Percentiles rank a stretch among this genome's conserved stretches.
Conservation (phyloP, 2,797 vertebrate genomes). For the Hydrophis major region DNA sequence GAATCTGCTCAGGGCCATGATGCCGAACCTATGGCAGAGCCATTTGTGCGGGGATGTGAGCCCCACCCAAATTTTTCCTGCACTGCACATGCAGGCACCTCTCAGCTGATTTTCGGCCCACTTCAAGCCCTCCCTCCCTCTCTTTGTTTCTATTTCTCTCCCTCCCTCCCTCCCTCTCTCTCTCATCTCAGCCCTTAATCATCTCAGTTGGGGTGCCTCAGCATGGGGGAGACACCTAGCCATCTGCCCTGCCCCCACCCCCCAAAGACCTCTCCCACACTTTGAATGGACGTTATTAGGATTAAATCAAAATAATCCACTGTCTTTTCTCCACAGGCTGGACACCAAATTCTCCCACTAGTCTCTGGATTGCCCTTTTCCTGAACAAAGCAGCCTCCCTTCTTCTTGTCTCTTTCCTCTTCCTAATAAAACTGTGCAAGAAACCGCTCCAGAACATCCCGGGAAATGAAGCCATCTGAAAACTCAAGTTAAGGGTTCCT, state of each 20-base stretch:
- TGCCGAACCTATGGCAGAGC: no score
- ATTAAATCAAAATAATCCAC: neutral
- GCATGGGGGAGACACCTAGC: no score
- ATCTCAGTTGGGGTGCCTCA: no score
- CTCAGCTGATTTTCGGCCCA: no score
- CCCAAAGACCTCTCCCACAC: neutral
- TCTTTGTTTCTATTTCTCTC: no score
- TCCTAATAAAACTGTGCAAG: neutral
- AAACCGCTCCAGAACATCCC: neutral
- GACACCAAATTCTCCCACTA: neutral
- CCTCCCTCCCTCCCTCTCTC: no score
- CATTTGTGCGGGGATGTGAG: no score
- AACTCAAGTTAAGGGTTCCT: neutral
- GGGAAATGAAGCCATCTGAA: neutral
- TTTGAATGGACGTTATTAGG: neutral
- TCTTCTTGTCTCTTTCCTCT: neutral
- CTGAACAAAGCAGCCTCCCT: neutral
- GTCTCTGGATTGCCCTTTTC: neutral
- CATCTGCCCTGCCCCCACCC: neutral
- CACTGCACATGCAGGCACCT: no score
- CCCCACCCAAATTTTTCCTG: no score
- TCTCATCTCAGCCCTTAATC: no score
- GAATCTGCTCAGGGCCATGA: neutral
- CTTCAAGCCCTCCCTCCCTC: no score
- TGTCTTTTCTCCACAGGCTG: neutral